phyloP scores from a whole-genome alignment of 2,888 invertebrate species.

The Cacoxenus indagator region DNA sequence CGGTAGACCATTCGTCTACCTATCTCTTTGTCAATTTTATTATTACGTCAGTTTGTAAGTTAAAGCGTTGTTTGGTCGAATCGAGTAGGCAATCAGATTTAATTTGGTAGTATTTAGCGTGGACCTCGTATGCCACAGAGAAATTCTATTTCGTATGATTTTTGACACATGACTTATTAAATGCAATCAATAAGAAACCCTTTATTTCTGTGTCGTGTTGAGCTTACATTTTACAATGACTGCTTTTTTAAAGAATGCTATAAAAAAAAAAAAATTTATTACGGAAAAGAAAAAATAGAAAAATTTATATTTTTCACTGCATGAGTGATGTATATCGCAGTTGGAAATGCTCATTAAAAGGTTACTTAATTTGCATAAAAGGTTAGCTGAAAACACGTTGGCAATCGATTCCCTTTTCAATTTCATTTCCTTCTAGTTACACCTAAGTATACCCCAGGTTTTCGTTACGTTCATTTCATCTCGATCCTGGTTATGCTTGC shows the following conservation, averaged over 20 bases:
- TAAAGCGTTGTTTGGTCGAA: too few relatives aligned
- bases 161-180: constrained; percentile 60
- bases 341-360: constrained; percentile 48
- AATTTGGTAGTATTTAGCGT: too few relatives aligned
- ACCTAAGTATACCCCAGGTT: background rate
- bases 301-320: too few relatives aligned
- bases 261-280: too few relatives aligned
- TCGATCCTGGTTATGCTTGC: background rate
- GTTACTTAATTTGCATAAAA: constrained; percentile 51
- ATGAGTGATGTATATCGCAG: constrained; percentile 51
- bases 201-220: background rate
- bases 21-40: too few relatives aligned
- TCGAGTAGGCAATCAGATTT: too few relatives aligned
- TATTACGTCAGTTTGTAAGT: too few relatives aligned
- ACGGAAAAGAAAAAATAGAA: background rate
- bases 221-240: background rate
- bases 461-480: background rate
- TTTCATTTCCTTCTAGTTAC: background rate
- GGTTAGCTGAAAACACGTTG: constrained; percentile 15
- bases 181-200: constrained; percentile 44
- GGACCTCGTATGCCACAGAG: too few relatives aligned
- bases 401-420: background rate
- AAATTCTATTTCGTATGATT: constrained; percentile 55
- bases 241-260: background rate
- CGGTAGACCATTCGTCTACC: too few relatives aligned